Base-by-base conservation (phyloP, 2,113 vertebrate species). In the Naja naja region DNA sequence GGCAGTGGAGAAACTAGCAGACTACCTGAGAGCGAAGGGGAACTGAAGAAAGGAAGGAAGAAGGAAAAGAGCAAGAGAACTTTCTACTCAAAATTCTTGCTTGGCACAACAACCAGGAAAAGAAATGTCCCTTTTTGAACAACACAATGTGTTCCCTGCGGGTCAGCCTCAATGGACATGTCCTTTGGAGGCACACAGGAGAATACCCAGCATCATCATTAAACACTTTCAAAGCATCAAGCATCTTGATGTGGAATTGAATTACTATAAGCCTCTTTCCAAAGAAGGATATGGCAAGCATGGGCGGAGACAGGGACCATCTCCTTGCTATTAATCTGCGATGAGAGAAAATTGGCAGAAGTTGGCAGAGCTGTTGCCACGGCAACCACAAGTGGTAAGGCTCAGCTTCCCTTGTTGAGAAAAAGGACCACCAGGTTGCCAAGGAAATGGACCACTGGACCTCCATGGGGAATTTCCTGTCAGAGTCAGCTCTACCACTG, bases 1-100 rank as follows among this genome's bases (percentile, higher is more conserved):
- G 96, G 98, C 98, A 23, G 95, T 98, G 7, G 98, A 98, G 95
- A 98, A 97, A 92, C 96, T 98, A 45, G 98, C 98, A 97, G 96
- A 96, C 54, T 90, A 90, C 27, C 1, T 27, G 3, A 22, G 89
- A 27, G 55, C 18, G 10, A 93, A 93, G 10, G 92, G 92, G 14
- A 93, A 93, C 55, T 93, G 55, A 92, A 43, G 85, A 56, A 43
- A 25, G 2, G 1, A 22, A 25, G 45, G n/a, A 56, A 91, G 39
- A 20, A 8, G 8, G 5, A 8, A 18, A 58, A 47, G 47, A 81
- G 34, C 6, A 43, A 43, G 34, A 43, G 18, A 43, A 22, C 34
- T 43, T 43, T 22, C 34, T 3, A 22, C 34, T 7, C 18, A 22
- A 81, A 81, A 43, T 39, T 81, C 7, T 81, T 81, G 34, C 34